Percentiles rank a stretch among this genome's conserved stretches.
phyloP scores from a whole-genome alignment of 2,113 vertebrate genomes.

The Ceyx cyanopectus region DNA sequence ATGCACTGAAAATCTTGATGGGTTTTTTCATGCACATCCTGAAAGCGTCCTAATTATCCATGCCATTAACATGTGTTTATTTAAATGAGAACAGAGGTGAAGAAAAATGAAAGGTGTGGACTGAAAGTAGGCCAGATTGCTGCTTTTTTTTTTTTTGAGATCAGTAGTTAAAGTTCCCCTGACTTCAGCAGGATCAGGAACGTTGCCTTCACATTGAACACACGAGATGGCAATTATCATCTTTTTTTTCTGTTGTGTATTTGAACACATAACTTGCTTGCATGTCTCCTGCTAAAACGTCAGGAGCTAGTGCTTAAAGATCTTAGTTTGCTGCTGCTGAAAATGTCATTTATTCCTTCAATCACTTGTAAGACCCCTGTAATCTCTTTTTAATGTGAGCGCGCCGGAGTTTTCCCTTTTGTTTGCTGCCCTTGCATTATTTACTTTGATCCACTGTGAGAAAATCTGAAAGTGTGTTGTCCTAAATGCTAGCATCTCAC shows the following conservation, averaged over 20 bases:
- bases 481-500: slow-evolving; percentile 86
- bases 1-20: neutral
- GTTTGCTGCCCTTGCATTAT: slow-evolving; percentile 83
- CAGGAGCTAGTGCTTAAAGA: slow-evolving; percentile 67
- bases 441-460: slow-evolving; percentile 87
- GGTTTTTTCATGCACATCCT: neutral
- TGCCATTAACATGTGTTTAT: slow-evolving; percentile 29
- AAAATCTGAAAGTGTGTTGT: slow-evolving; percentile 86
- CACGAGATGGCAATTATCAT: neutral
- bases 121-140: slow-evolving; percentile 4
- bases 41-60: slow-evolving; percentile 15
- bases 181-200: neutral
- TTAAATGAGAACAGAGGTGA: slow-evolving; percentile 8
- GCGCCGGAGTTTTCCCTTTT: slow-evolving; percentile 81
- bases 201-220: neutral
- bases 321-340: slow-evolving; percentile 76
- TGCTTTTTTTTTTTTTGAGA: neutral
- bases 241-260: slow-evolving; percentile 28
- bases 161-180: neutral
- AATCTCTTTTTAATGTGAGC: slow-evolving; percentile 84
- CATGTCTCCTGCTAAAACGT: slow-evolving; percentile 54
- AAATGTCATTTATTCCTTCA: slow-evolving; percentile 82
- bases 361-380: slow-evolving; percentile 81
- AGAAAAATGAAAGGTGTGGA: neutral
- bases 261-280: slow-evolving; percentile 43